Evolutionary conservation across 2,113 vertebrate species (phyloP).

Genomic region (Hemibagrus wyckioides): DNA sequence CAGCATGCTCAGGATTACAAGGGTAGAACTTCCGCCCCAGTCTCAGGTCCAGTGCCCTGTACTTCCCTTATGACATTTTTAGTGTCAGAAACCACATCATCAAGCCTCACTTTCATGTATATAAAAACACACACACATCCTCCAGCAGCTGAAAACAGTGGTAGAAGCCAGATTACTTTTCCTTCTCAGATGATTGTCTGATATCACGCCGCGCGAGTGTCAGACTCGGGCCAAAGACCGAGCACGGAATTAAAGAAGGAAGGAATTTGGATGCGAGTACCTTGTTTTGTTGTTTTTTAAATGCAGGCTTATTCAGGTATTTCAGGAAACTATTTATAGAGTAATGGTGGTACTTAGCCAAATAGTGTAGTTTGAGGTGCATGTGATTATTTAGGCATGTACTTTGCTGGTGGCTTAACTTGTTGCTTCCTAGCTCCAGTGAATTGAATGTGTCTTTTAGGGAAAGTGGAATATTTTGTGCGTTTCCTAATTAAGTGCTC

Average conservation of each 20-base stretch:
- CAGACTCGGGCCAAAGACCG: background rate
- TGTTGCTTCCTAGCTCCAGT: background rate
- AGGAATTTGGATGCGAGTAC: background rate
- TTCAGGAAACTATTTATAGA: background rate
- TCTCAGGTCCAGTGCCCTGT: background rate
- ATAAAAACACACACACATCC: background rate
- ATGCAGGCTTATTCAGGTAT: background rate
- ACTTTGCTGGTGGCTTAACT: background rate
- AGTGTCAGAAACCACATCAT: background rate
- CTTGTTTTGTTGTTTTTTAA: too few relatives aligned
- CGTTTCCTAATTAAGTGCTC: background rate
- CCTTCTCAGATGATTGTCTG: background rate
- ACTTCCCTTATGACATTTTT: background rate
- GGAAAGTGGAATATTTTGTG: background rate
- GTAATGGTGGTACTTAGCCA: background rate
- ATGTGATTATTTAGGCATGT: background rate
- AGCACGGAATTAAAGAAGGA: background rate
- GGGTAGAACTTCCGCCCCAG: background rate
- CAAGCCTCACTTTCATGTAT: background rate
- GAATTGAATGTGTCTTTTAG: background rate
- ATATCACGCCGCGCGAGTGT: background rate
- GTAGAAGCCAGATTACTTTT: background rate
- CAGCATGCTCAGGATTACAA: background rate
- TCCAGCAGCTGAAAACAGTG: background rate
- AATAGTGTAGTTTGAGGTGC: background rate